phyloP scores from a whole-genome alignment of 2,113 vertebrate genomes.

The Scortum barcoo region DNA sequence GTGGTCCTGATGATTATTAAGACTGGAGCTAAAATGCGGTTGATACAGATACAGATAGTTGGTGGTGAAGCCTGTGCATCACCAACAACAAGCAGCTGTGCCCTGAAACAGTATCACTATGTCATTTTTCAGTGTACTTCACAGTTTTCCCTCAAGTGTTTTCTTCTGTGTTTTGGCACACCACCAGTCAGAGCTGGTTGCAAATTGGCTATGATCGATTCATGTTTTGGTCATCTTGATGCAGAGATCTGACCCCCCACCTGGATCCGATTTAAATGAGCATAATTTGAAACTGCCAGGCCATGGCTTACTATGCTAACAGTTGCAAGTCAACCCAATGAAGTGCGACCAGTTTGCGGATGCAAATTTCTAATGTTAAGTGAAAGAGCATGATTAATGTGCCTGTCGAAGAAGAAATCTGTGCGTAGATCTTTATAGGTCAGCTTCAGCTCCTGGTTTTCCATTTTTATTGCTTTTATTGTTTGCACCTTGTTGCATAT shows the following conservation, averaged over 20 bases:
- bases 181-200: not conserved
- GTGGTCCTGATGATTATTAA: constrained; percentile 17
- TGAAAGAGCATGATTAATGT: not conserved
- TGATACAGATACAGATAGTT: constrained; percentile 22
- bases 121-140: not conserved
- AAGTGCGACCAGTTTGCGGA: not conserved
- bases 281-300: not conserved
- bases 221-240: not conserved
- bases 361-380: not conserved
- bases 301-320: not conserved
- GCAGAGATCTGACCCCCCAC: not conserved
- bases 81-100: constrained; percentile 24
- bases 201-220: not conserved
- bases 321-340: not conserved
- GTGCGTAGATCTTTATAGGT: not conserved
- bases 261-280: not conserved
- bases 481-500: not conserved
- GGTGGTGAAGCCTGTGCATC: not conserved
- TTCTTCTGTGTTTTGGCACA: not conserved
- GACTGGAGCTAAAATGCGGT: constrained; percentile 20
- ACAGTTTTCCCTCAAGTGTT: not conserved
- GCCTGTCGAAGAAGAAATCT: not conserved
- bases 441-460: not conserved
- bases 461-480: not conserved
- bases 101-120: not conserved